A percentile compares a stretch with the other conserved stretches of the same genome.
Conservation (phyloP, 2,113 vertebrate genomes). For the Psophia crepitans region DNA sequence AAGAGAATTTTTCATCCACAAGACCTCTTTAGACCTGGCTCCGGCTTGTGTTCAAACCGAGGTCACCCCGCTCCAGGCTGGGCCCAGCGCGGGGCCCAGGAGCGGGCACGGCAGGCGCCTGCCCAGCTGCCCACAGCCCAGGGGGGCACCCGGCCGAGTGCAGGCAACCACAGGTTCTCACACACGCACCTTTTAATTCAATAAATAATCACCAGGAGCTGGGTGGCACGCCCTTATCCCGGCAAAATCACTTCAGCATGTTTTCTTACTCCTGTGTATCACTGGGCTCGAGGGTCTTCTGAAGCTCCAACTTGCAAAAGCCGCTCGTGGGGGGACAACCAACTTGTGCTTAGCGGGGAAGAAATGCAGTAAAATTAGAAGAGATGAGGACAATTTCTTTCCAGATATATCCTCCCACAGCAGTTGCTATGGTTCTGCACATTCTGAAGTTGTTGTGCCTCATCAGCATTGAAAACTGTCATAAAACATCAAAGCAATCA, state of each 20-base stretch:
- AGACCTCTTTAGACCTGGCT: not conserved
- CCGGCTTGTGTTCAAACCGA: not conserved
- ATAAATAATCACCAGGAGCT: not conserved
- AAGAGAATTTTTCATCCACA: not conserved
- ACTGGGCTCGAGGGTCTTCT: not conserved
- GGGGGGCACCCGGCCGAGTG: not conserved
- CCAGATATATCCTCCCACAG: not conserved
- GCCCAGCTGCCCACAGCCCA: not conserved
- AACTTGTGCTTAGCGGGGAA: not conserved
- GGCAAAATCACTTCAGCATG: not conserved
- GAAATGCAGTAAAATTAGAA: not conserved
- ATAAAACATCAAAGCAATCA: not conserved
- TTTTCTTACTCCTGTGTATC: not conserved
- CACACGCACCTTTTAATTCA: not conserved
- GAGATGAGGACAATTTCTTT: not conserved
- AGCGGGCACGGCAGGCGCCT: not conserved
- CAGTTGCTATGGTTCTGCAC: conserved; percentile 42
- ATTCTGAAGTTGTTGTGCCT: not conserved
- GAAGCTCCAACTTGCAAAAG: not conserved
- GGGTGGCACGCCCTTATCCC: not conserved
- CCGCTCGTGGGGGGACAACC: not conserved
- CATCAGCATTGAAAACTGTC: conserved; percentile 15
- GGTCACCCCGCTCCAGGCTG: accelerated
- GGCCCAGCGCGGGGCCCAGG: accelerated
- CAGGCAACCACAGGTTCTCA: not conserved